Base-by-base conservation (phyloP, 2,888 invertebrate species). In the Exocentrus adspersus region DNA sequence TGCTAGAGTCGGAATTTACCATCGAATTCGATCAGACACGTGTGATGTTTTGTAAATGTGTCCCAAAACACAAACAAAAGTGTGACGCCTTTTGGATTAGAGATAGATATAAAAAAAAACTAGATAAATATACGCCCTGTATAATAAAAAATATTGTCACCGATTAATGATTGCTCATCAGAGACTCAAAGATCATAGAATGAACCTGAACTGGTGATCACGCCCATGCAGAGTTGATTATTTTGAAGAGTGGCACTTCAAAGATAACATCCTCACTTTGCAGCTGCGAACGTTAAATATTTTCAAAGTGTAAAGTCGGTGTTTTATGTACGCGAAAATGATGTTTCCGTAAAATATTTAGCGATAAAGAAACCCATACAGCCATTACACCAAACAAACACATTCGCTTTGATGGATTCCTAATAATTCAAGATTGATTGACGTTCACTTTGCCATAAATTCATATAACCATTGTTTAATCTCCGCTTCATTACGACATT, bases 391-490 rank as follows among this genome's bases (percentile, higher is more conserved):
- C 24, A 48, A 24, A 46, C 45, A 20, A 46, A 24, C 24, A 6
- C 46, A 48, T 12, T 48, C 6, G 24, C 9, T 14, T n/a, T 48
- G 28, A 48, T 48, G 48, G 48, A 48, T 48, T 16, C 17, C 10
- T 10, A 9, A 30, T 48, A 48, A 28, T 48, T 48, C 17, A 48
- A 16, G 20, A 21, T 48, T 14, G 24, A 24, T 14, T 48, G 48
- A 48, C 48, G 17, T 48, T 28, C 16, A 16, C 16, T 24, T 10
- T 16, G 28, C 24, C 24, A 48, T 48, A 48, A 48, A 48, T 48
- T 30, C 5, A 24, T 30, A 28, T 19, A 20, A 20, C 10, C 28
- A 17, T 48, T 48, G 48, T 48, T 48, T 48, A 28, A 48, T 48
- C 17, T 48, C 12, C 16, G 28, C 16, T 48, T 48, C 16, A 48